Base-by-base conservation (phyloP, 92 coral and sea anemone genomes). In the Micromussa lordhowensis region DNA sequence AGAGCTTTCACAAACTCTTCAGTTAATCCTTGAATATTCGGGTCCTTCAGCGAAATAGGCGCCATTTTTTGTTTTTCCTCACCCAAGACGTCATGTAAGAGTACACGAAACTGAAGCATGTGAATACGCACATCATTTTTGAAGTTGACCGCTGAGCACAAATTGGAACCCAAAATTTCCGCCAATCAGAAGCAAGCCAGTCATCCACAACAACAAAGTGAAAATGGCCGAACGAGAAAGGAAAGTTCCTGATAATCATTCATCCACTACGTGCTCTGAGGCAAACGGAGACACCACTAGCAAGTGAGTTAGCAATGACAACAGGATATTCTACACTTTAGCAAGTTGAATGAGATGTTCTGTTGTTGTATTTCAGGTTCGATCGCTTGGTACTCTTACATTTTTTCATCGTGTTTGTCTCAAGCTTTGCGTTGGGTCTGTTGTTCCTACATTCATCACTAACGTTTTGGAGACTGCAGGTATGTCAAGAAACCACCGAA, bases 381-480 rank as follows among this genome's bases (percentile, higher is more conserved):
- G 98, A 95, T 95, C 98, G 98, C 74, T 30, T 93, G 71, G 98
- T 95, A 10, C 80, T 95, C 34, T 88, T 95, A 54, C 98, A 95
- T 74, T 95, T 95, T 59, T 95, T 95, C 93, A 91, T 95, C 72
- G 93, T 95, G 19, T 95, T 95, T 82, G 96, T 94, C 16, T 92
- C 94, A 8, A 92, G 98, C 74, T 95, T 95, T 89, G 96, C 96
- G 1, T 82, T 95, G 63, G 98, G 98, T 12, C 83, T 95, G 78
- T 77, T 95, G 76, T 95, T 95, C 68, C 91, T 95, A 61, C 98
- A 95, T 81, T 95, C 98, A 28, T 95, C 98, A 0, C 78, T 95
- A 48, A 95, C 98, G 38, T 95, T 95, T 87, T 95, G 98, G 98
- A 86, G 98, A 86, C 75, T 90, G 40, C 98, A 95, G 95, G 98